Evolutionary conservation across 2,888 invertebrate species (phyloP), one percentile per base, ranked within the genome.

Genomic region (Oxyteleia sp.): DNA sequence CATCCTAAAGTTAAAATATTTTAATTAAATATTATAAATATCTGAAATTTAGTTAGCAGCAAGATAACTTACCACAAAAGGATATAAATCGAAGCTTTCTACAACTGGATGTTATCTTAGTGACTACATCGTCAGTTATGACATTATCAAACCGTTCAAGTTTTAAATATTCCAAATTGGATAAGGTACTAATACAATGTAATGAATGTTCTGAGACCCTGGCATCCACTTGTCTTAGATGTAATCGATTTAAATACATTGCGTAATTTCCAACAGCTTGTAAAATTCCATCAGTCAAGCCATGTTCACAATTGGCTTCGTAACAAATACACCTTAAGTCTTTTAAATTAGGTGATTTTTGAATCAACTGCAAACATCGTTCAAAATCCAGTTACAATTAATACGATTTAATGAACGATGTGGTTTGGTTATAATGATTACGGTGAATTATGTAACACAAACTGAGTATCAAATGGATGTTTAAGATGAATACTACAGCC

Each of bases 251-350:
- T 61, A 84, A 66, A 35, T 53, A 35, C 15, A 18, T 71, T 61
- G 84, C 78, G 53, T 74, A 64, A 71, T 69, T 75, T 49, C 79
- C 75, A 49, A 71, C 41, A 0, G 64, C 49, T 51, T 69, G 64
- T 69, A 79, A 71, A 71, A 83, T 79, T 53, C 35, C 66, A 32
- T 75, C 75, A 15, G 75, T 84, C 59, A 80, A 75, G 29, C 75
- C 83, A 16, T 38, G 4, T 8, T 79, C 63, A 20, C 76, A 78
- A 57, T 53, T 55, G 63, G 74, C 74, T 74, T 83, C 68, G 26
- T 79, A 83, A 57, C 83, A 83, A n/a, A 83, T 57, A 55, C 83
- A 83, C 23, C 69, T 79, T 53, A 83, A 69, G 29, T 83, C 69
- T 47, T 11, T 69, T 69, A 83, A 79, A 55, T 79, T 74, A 15